Base-by-base conservation (phyloP, 2,888 invertebrate genomes). In the Podabrus alpinus region DNA sequence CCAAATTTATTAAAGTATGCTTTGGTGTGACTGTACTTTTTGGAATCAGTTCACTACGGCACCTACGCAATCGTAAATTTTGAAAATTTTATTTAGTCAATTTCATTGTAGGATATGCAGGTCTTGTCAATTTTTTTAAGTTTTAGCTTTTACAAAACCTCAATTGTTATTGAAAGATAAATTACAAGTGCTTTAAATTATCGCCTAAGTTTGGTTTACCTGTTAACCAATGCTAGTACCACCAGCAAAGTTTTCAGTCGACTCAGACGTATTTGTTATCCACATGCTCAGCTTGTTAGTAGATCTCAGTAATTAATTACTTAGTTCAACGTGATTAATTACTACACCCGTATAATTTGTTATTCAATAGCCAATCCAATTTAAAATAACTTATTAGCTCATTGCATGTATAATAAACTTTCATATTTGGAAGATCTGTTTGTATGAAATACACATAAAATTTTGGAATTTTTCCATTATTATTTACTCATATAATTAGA, bases 321-420 rank as follows among this genome's bases (percentile, higher is more conserved):
- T 64, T 64, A 17, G 62, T 64, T 64, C 21, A 64, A 64, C 45
- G 62, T 64, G 62, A 64, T 64, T 64, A 64, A 64, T 64, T 64
- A 64, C 62, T 21, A 64, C 62, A 64, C 62, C 62, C 62, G 21
- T 64, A 64, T 64, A 21, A 64, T 64, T 64, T 64, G 62, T 64
- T 64, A 64, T 21, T 64, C 19, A 64, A 64, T 64, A 64, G 62
- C 62, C 62, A 64, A 64, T 64, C 62, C 62, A 64, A 64, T 64
- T 64, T 64, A 64, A 64, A 64, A 21, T 64, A 64, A 21, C 62
- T 21, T 21, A 64, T 64, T 64, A 64, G 21, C 62, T 19, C 62
- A n/a, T 45, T 45, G 45, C n/a, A 45, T 45, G n/a, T 45, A n/a
- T 45, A 45, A 45, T n/a, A 45, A 45, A 45, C 45, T n/a, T n/a